Evolutionary conservation across 2,888 invertebrate genomes (phyloP).

Genomic region (Latrodectus hesperus): DNA sequence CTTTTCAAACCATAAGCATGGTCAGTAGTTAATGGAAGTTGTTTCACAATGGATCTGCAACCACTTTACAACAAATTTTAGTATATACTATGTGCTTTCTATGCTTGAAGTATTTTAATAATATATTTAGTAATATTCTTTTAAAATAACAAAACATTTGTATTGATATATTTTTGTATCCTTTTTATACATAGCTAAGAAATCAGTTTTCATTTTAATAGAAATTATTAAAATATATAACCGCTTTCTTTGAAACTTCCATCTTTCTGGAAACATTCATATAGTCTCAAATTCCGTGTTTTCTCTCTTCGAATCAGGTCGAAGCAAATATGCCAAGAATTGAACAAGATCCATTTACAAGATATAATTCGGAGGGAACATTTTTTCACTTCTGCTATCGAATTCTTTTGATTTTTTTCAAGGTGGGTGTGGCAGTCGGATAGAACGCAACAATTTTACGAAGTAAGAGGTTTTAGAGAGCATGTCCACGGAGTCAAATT

Average conservation of each 20-base stretch:
- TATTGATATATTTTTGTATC: too few relatives aligned
- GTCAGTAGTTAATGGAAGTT: too few relatives aligned
- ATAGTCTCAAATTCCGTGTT: slow-evolving; percentile 12
- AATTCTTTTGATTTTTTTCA: not conserved
- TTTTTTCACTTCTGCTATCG: slow-evolving; percentile 29
- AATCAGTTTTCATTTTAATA: too few relatives aligned
- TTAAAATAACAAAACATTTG: too few relatives aligned
- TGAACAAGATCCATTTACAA: slow-evolving; percentile 24
- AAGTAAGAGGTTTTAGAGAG: slow-evolving; percentile 56
- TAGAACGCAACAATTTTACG: slow-evolving; percentile 63
- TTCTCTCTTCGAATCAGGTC: slow-evolving; percentile 37
- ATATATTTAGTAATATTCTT: too few relatives aligned
- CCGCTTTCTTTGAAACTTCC: not conserved
- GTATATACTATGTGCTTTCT: too few relatives aligned
- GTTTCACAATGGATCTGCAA: too few relatives aligned
- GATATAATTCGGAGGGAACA: slow-evolving; percentile 17
- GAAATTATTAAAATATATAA: too few relatives aligned
- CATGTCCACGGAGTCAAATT: slow-evolving; percentile 66
- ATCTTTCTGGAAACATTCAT: not conserved
- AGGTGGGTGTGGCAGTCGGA: slow-evolving; percentile 16
- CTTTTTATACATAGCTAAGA: too few relatives aligned
- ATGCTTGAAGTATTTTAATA: too few relatives aligned
- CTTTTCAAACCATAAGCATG: too few relatives aligned
- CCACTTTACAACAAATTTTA: too few relatives aligned
- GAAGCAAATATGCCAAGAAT: slow-evolving; percentile 22